Evolutionary conservation across 1,140 invertebrate genomes (phyloP).

Genomic region (Drosophila murphyi): DNA sequence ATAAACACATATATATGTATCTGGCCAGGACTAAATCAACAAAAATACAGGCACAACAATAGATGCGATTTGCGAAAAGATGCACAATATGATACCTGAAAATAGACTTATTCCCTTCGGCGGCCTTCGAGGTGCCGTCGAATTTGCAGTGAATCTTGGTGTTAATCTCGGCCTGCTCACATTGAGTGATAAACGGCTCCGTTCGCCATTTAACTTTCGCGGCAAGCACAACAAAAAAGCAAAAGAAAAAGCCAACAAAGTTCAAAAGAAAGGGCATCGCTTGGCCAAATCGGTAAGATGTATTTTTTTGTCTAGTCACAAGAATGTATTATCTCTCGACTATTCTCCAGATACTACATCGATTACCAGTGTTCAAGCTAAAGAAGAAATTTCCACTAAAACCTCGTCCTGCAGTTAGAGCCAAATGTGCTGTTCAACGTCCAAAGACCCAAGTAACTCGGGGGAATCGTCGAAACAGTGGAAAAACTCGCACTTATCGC

Average conservation of each 20-base stretch:
- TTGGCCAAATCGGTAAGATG: conserved; percentile 15
- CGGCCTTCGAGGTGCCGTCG: conserved; percentile 33
- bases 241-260: neutral
- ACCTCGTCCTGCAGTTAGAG: neutral
- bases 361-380: neutral
- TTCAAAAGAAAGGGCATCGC: neutral
- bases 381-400: neutral
- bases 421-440: neutral
- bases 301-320: neutral
- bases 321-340: neutral
- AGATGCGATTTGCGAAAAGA: conserved; percentile 21
- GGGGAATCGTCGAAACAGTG: too few relatives aligned
- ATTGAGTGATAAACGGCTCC: conserved; percentile 11
- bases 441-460: neutral
- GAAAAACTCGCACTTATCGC: neutral
- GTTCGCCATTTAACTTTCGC: conserved; percentile 6
- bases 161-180: conserved; percentile 43
- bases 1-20: too few relatives aligned
- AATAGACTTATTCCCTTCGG: conserved; percentile 33
- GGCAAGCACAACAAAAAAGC: neutral
- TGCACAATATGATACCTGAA: conserved; percentile 19
- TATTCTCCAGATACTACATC: neutral
- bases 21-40: neutral
- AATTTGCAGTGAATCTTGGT: conserved; percentile 46
- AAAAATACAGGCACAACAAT: conserved; percentile 18